These are phyloP conservation scores for Eleginops maclovinus DNA, from an alignment of 2,113 vertebrate species.

Conservation along the genomic window DNA sequence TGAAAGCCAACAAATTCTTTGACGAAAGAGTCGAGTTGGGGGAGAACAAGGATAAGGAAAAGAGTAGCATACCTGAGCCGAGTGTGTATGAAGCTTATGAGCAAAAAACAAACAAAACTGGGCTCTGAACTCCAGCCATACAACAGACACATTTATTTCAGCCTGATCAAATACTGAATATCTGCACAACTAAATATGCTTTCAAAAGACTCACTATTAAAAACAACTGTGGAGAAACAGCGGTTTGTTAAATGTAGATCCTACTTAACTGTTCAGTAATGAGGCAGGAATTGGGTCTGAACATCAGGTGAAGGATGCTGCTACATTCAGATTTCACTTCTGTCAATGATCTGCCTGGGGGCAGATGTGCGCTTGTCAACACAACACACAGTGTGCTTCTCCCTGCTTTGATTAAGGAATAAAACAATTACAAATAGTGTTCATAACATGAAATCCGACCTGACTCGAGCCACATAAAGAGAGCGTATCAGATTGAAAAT, in stretches of 20 bases:
- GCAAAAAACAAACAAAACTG: not conserved
- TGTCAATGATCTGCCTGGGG: constrained; percentile 52
- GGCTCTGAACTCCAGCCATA: constrained; percentile 27
- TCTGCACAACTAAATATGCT: constrained; percentile 42
- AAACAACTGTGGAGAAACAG: constrained; percentile 44
- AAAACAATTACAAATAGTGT: constrained; percentile 20
- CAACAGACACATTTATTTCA: constrained; percentile 28
- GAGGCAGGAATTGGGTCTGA: constrained; percentile 57
- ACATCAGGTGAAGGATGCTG: constrained; percentile 58
- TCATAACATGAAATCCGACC: constrained; percentile 29
- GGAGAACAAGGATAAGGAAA: constrained; percentile 6
- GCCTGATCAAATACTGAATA: constrained; percentile 48
- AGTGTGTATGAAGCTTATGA: constrained; percentile 12
- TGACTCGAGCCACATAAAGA: not conserved
- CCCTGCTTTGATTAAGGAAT: constrained; percentile 20
- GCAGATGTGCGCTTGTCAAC: constrained; percentile 39
- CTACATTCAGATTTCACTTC: constrained; percentile 57
- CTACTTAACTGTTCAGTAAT: constrained; percentile 62
- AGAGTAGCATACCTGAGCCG: not conserved
- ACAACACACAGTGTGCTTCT: constrained; percentile 42
- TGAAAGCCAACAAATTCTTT: constrained; percentile 32
- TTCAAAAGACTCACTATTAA: constrained; percentile 45
- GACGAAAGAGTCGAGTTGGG: constrained; percentile 10
- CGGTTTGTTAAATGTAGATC: constrained; percentile 56
- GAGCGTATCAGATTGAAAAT: not conserved